These are phyloP conservation scores for Coecobrya sp. DNA, from an alignment of 2,888 invertebrate genomes.

Conservation along the genomic window DNA sequence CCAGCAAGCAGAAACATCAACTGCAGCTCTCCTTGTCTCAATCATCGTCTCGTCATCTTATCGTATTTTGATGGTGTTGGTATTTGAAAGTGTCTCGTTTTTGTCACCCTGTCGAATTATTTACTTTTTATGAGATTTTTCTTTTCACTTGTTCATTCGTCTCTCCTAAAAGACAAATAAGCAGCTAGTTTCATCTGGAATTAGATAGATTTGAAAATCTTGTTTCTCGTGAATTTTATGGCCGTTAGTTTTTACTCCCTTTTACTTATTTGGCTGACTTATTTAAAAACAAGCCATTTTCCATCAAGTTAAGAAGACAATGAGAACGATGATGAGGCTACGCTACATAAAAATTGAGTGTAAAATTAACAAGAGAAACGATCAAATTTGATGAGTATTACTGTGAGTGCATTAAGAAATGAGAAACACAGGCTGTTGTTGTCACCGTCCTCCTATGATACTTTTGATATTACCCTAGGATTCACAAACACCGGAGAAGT, in stretches of 20 bases:
- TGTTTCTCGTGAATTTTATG: conserved; percentile 57
- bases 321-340: conserved; percentile 40
- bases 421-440: conserved; percentile 39
- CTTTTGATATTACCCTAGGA: not conserved
- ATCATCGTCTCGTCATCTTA: not conserved
- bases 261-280: conserved; percentile 20
- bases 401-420: conserved; percentile 65
- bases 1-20: not conserved
- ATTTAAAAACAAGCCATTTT: conserved; percentile 41
- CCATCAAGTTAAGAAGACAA: not conserved
- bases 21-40: not conserved
- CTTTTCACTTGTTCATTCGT: conserved; percentile 8
- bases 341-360: conserved; percentile 44
- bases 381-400: conserved; percentile 40
- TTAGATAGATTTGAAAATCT: conserved; percentile 58
- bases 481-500: not conserved
- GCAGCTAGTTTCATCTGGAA: not conserved
- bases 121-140: conserved; percentile 72
- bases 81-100: conserved; percentile 4
- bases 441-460: not conserved
- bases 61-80: conserved; percentile 54
- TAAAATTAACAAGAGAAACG: conserved; percentile 54
- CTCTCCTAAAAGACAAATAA: not conserved
- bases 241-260: conserved; percentile 25
- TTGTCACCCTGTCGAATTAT: conserved; percentile 76